Evolutionary conservation across 2,888 invertebrate species (phyloP).

Genomic region (Plusia festucae): DNA sequence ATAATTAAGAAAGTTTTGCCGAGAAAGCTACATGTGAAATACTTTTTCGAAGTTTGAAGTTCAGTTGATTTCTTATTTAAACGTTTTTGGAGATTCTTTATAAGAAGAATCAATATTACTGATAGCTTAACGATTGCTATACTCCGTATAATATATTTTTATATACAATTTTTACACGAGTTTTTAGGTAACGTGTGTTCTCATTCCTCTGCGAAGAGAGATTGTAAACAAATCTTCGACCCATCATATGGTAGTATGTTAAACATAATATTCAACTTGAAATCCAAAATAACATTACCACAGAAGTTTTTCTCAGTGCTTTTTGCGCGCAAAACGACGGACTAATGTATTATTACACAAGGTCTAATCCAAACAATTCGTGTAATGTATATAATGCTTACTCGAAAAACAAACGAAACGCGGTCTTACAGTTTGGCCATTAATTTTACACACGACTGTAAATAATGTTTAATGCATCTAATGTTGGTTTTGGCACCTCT

Average conservation of each 20-base stretch:
- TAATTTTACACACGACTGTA: constrained; percentile 32
- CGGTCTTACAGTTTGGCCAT: constrained; percentile 45
- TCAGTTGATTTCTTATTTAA: background rate
- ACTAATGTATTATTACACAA: constrained; percentile 18
- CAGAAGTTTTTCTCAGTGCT: constrained; percentile 1
- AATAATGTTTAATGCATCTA: constrained; percentile 39
- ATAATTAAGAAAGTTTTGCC: constrained; percentile 7
- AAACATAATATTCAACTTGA: too few species aligned
- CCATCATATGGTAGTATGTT: too few species aligned
- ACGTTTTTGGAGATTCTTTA: too few species aligned
- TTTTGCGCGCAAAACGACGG: constrained; percentile 4
- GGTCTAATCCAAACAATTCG: constrained; percentile 27
- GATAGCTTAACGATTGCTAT: too few species aligned
- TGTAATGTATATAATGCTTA: constrained; percentile 33
- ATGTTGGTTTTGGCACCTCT: constrained; percentile 49
- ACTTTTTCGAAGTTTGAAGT: background rate
- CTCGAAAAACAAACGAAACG: constrained; percentile 29
- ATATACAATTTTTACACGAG: too few species aligned
- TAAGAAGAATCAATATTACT: too few species aligned
- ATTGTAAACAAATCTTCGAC: too few species aligned
- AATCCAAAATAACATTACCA: background rate
- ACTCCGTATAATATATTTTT: too few species aligned
- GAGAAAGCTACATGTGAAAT: constrained; percentile 17
- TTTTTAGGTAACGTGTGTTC: too few species aligned
- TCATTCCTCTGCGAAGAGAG: too few species aligned